A percentile compares a stretch with the other conserved stretches of the same genome.
These are phyloP conservation scores for Eupeodes latifasciatus DNA, from an alignment of 2,888 invertebrate genomes.

Conservation along the genomic window DNA sequence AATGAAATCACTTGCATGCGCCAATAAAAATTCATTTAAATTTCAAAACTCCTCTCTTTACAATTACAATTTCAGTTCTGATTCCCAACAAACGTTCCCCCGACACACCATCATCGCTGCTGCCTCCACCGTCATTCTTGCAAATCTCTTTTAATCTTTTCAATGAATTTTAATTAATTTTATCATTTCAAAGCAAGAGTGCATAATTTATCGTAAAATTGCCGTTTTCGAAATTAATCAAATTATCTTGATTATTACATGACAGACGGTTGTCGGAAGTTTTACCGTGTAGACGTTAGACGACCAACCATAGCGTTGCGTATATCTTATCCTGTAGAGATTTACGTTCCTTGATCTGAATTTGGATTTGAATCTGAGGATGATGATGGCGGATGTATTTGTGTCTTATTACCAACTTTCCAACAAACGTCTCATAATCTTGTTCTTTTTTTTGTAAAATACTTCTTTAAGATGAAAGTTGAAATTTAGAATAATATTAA, in stretches of 20 bases:
- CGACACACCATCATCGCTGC: background rate
- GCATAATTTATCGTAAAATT: slow-evolving; percentile 73
- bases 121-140: background rate
- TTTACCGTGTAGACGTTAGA: slow-evolving; percentile 17
- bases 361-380: background rate
- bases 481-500: slow-evolving; percentile 35
- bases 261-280: slow-evolving; percentile 71
- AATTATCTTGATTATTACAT: slow-evolving; percentile 71
- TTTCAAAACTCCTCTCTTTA: no score
- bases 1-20: no score
- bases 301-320: no score
- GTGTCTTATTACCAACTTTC: background rate
- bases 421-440: background rate
- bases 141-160: slow-evolving; percentile 35
- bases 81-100: no score
- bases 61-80: no score
- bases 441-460: slow-evolving; percentile 3
- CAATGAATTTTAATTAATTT: slow-evolving; percentile 70
- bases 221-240: slow-evolving; percentile 68
- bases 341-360: background rate
- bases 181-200: slow-evolving; percentile 60
- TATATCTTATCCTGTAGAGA: slow-evolving; percentile 3
- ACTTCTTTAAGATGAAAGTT: slow-evolving; percentile 22
- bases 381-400: background rate
- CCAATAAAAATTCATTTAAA: no score